Evolutionary conservation across 2,888 invertebrate genomes (phyloP).

Genomic region (Ceramica pisi): DNA sequence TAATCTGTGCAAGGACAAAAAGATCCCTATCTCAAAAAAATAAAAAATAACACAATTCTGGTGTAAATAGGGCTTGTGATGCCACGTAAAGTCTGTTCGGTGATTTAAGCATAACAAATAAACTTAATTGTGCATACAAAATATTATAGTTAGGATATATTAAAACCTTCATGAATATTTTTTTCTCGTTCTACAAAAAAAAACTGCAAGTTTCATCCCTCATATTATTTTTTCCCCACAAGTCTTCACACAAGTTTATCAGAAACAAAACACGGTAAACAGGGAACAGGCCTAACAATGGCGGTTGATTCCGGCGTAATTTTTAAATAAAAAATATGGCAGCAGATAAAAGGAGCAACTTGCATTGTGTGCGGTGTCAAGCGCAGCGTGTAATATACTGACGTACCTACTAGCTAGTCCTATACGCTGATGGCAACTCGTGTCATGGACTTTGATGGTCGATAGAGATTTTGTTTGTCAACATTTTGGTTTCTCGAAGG

Average conservation of each 20-base stretch:
- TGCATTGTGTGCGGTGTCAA: conserved; percentile 66
- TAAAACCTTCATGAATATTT: too few species aligned
- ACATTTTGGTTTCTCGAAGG: too few species aligned
- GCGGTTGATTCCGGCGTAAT: conserved; percentile 54
- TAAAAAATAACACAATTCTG: too few species aligned
- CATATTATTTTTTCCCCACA: conserved; percentile 5
- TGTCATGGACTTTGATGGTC: conserved; percentile 44
- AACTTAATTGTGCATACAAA: too few species aligned
- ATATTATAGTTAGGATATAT: too few species aligned
- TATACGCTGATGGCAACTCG: conserved; percentile 14
- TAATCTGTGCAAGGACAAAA: too few species aligned
- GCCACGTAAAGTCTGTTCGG: too few species aligned
- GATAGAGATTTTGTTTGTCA: conserved; percentile 37
- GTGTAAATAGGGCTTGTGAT: too few species aligned
- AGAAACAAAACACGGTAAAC: conserved; percentile 47
- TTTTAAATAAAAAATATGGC: conserved; percentile 55
- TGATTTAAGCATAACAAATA: too few species aligned
- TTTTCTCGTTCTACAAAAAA: too few species aligned
- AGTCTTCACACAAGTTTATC: conserved; percentile 30
- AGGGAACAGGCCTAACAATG: conserved; percentile 50
- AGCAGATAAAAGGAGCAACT: conserved; percentile 51
- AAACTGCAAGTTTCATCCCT: not conserved
- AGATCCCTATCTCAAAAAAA: too few species aligned
- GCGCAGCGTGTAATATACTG: conserved; percentile 64
- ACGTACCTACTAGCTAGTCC: conserved; percentile 55